phyloP scores from a whole-genome alignment of 92 coral and sea anemone genomes.

The Diadumene lineata region DNA sequence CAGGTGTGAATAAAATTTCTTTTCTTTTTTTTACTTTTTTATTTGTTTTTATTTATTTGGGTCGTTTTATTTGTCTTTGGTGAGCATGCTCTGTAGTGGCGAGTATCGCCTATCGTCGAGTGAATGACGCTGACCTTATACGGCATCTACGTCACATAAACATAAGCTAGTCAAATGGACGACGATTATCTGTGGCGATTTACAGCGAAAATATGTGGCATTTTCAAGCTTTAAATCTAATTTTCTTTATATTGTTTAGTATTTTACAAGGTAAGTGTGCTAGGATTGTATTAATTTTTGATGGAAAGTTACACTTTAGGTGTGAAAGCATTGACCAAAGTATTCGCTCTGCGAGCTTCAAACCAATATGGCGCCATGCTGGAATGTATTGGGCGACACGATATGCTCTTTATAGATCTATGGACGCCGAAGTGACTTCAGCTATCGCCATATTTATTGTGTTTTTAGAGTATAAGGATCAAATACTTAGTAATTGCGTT shows the following conservation, averaged over 20 bases:
- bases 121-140: slow-evolving; percentile 26
- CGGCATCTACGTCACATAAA: slow-evolving; percentile 28
- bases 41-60: no score
- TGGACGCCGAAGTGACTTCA: slow-evolving; percentile 33
- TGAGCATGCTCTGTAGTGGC: background rate
- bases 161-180: slow-evolving; percentile 30
- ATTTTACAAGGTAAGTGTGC: slow-evolving; percentile 36
- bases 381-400: slow-evolving; percentile 53
- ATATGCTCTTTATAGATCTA: slow-evolving; percentile 22
- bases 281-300: slow-evolving; percentile 71
- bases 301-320: slow-evolving; percentile 72
- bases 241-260: slow-evolving; percentile 16
- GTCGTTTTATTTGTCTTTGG: background rate
- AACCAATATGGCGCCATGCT: slow-evolving; percentile 46
- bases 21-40: no score
- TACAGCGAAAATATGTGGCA: slow-evolving; percentile 24
- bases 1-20: no score
- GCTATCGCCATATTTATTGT: slow-evolving; percentile 25
- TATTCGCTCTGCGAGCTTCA: slow-evolving; percentile 39
- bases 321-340: slow-evolving; percentile 60
- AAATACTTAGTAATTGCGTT: background rate
- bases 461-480: background rate
- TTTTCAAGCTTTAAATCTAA: slow-evolving; percentile 9
- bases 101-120: background rate
- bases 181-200: slow-evolving; percentile 26